phyloP scores from a whole-genome alignment of 2,113 vertebrate genomes.

The Amphiprion percula region DNA sequence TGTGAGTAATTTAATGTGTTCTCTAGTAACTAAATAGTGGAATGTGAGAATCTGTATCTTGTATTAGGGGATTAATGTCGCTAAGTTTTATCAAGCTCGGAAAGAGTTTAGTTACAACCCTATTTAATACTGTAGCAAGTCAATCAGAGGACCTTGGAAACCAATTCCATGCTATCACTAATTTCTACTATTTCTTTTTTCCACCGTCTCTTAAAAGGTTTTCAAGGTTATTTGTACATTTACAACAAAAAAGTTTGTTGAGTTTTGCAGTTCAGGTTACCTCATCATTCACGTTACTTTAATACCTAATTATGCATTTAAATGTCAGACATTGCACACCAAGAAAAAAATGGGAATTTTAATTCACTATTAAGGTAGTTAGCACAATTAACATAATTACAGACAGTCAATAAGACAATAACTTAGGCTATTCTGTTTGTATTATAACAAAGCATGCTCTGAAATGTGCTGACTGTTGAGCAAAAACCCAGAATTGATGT shows the following conservation, averaged over 20 bases:
- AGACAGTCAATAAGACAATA: not conserved
- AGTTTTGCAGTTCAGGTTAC: not conserved
- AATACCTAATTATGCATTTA: not conserved
- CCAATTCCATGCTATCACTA: constrained; percentile 40
- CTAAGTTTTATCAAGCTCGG: constrained; percentile 50
- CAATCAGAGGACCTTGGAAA: constrained; percentile 42
- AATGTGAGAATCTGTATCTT: constrained; percentile 50
- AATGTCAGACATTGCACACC: not conserved
- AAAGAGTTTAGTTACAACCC: constrained; percentile 59
- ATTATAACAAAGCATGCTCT: not conserved
- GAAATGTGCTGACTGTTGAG: constrained; percentile 47
- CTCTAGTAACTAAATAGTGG: constrained; percentile 16
- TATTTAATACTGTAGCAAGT: constrained; percentile 61
- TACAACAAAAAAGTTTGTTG: not conserved
- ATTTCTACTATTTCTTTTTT: constrained; percentile 35
- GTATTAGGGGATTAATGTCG: constrained; percentile 50
- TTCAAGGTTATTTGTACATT: not conserved
- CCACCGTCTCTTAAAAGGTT: constrained; percentile 15
- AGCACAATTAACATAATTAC: not conserved
- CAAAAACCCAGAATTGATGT: constrained; percentile 42
- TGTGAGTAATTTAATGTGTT: not conserved
- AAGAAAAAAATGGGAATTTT: not conserved
- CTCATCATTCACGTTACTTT: not conserved
- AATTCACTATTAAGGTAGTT: not conserved
- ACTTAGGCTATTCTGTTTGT: not conserved